These are phyloP conservation scores for Orchestia grillus DNA, from an alignment of 1,140 invertebrate species.

Conservation along the genomic window DNA sequence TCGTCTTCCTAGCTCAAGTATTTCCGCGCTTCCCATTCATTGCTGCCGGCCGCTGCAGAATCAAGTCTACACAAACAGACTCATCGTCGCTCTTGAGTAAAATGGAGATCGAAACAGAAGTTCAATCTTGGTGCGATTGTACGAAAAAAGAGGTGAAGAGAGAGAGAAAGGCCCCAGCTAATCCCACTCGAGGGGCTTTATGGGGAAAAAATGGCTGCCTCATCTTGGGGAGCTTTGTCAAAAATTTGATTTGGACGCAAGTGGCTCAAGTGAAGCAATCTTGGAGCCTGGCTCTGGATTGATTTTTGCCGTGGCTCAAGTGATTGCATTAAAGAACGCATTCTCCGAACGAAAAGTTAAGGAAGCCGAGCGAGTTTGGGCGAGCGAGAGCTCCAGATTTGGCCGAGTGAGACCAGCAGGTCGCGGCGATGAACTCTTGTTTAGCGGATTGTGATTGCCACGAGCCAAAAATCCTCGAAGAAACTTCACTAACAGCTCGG, in stretches of 20 bases:
- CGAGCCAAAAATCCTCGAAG: too few relatives aligned
- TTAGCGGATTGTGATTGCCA: too few relatives aligned
- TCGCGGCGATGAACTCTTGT: too few relatives aligned
- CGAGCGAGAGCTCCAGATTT: too few relatives aligned
- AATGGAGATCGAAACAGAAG: conserved; percentile 8
- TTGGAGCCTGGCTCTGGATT: conserved; percentile 29
- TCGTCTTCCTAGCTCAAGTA: too few relatives aligned
- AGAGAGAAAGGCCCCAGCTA: background rate
- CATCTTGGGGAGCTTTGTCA: conserved; percentile 39
- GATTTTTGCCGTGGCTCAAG: conserved; percentile 21
- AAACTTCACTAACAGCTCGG: too few relatives aligned
- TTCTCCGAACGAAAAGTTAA: background rate
- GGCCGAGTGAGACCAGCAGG: too few relatives aligned
- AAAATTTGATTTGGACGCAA: conserved; percentile 43
- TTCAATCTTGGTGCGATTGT: conserved; percentile 35
- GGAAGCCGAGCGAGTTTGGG: background rate
- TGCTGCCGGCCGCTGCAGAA: background rate
- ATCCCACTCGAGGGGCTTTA: conserved; percentile 34
- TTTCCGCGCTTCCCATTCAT: too few relatives aligned
- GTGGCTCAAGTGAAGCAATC: conserved; percentile 39
- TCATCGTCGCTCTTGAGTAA: background rate
- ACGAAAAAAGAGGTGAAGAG: background rate
- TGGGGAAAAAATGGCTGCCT: conserved; percentile 18
- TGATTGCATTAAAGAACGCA: conserved; percentile 40
- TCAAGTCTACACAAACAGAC: background rate